Evolutionary conservation across 53 echinoderm and acorn worm species (phyloP).

Genomic region (Astropecten irregularis): DNA sequence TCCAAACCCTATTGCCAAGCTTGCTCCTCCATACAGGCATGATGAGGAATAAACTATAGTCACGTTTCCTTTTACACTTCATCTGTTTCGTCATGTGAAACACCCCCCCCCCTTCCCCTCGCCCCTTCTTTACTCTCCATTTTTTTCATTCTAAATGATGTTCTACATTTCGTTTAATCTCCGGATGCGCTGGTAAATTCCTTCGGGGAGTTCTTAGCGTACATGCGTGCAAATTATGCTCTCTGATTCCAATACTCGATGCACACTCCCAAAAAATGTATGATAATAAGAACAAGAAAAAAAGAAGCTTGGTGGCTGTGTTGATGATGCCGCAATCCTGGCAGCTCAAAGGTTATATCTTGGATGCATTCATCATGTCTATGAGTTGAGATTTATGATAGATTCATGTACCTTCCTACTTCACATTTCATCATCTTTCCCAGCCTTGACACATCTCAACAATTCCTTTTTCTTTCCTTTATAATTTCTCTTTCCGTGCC

Average conservation of each 20-base stretch:
- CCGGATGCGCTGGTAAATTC: background rate
- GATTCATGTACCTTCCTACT: too few relatives aligned
- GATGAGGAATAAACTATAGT: conserved; percentile 17
- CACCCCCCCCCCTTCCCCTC: background rate
- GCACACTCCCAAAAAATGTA: background rate
- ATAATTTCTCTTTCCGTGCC: conserved; percentile 6
- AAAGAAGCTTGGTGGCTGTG: conserved; percentile 11
- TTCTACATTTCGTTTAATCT: background rate
- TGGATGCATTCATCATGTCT: conserved; percentile 15
- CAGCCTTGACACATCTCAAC: background rate
- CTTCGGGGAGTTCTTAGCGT: background rate
- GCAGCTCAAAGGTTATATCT: conserved; percentile 45
- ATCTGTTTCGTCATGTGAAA: too few relatives aligned
- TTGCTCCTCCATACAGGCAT: background rate
- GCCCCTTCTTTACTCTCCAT: background rate
- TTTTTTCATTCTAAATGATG: background rate
- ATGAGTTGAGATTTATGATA: conserved; percentile 32
- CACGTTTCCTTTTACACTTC: conserved; percentile 36
- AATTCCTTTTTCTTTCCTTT: background rate
- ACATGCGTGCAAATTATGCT: background rate
- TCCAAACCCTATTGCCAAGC: background rate
- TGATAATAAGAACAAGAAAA: conserved; percentile 8
- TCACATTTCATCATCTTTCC: conserved; percentile 4
- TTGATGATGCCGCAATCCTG: conserved; percentile 3
- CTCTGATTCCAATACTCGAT: too few relatives aligned